phyloP scores from a whole-genome alignment of 2,113 vertebrate genomes.

The Paradoxurus hermaphroditus region DNA sequence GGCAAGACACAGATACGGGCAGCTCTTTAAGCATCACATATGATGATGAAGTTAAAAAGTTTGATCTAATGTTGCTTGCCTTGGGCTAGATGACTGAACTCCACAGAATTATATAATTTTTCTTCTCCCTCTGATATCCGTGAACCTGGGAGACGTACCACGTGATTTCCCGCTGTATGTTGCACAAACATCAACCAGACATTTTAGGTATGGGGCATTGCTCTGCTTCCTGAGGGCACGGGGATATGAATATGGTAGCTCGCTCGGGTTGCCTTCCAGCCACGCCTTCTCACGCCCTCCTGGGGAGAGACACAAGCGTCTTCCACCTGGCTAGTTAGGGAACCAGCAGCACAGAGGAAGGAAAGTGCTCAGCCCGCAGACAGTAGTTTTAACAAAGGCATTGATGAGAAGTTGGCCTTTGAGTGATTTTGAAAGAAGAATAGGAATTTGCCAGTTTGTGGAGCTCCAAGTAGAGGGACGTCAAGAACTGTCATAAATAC shows the following conservation, averaged over 20 bases:
- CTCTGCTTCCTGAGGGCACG: neutral
- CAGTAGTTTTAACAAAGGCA: neutral
- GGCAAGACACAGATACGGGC: neutral
- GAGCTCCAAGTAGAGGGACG: neutral
- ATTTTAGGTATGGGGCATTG: rapidly evolving
- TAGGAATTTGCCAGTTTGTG: neutral
- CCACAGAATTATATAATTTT: neutral
- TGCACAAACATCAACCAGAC: neutral
- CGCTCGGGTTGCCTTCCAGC: neutral
- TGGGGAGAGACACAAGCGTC: neutral
- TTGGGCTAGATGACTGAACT: neutral
- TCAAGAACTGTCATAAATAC: neutral
- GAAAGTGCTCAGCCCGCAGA: neutral
- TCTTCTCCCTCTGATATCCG: neutral
- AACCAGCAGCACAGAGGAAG: neutral
- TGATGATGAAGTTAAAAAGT: neutral
- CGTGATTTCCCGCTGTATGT: neutral
- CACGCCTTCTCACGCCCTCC: neutral
- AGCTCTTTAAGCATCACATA: neutral
- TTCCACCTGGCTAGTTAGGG: neutral
- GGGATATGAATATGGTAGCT: neutral
- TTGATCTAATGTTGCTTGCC: neutral
- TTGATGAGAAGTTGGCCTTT: neutral
- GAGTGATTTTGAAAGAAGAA: neutral
- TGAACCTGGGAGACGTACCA: neutral